Base-by-base conservation (phyloP, 2,888 invertebrate species). In the Lithophane semibrunnea region DNA sequence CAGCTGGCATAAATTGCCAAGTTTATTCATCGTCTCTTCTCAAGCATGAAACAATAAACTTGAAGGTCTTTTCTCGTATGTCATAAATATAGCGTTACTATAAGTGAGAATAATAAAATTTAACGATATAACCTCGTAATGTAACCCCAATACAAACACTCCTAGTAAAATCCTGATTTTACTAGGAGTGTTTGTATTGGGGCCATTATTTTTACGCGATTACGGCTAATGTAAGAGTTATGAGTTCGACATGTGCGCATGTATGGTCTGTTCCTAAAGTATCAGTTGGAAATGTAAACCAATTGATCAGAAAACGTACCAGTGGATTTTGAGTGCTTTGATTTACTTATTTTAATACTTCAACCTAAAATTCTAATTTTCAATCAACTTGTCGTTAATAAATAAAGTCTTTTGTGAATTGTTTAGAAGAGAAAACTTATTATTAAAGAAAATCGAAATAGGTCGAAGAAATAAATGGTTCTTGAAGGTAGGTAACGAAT, bases 51-150 rank as follows among this genome's bases (percentile, higher is more conserved):
- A 94, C 95, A 95, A 94, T 95, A 95, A 94, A 95, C 91, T 92
- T 85, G 70, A 88, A 90, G 91, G 88, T 87, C 89, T 92, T 92
- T 94, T 91, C 93, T 92, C 90, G 88, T 92, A 90, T 90, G 91
- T 93, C 93, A 93, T 95, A 95, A 95, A 95, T 95, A 95, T 94
- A 92, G 88, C 91, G 93, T 94, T 94, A 94, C 94, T 95, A 93
- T 94, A 95, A 95, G 95, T 94, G 93, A 91, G 83, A 88, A 89
- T 92, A 93, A 92, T 95, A 94, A 95, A 95, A 93, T 89, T 94
- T 95, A 91, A 94, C 92, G 93, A 93, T 92, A 94, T 93, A 90
- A 90, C 92, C 86, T 83, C 89, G 86, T 90, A 90, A 92, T 90
- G 89, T n/a, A n/a, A n/a, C n/a, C n/a, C n/a, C n/a, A n/a, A n/a